Evolutionary conservation across 1,140 invertebrate species (phyloP).

Genomic region (Dolichoris vasculosae): DNA sequence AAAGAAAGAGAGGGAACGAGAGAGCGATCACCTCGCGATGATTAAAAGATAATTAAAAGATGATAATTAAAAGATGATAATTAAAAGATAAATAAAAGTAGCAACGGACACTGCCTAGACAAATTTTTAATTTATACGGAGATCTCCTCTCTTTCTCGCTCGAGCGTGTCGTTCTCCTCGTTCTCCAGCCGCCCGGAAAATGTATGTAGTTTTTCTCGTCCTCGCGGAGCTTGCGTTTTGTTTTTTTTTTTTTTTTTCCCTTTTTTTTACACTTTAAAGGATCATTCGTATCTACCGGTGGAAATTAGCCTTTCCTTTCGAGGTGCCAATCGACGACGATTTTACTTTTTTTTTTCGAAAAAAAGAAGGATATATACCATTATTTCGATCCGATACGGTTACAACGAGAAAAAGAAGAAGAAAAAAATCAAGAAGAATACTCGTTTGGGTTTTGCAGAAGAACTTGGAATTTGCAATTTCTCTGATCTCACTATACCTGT

Average conservation of each 20-base stretch:
- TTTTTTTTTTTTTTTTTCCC: no score
- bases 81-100: background rate
- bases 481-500: constrained; percentile 72
- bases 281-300: background rate
- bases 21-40: no score
- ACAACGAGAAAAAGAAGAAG: constrained; percentile 19
- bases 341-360: constrained; percentile 17
- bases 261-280: no score
- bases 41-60: constrained; percentile 48
- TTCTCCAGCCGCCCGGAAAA: constrained; percentile 44
- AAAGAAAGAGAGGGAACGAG: no score
- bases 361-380: background rate
- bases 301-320: constrained; percentile 23
- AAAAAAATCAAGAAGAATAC: constrained; percentile 16
- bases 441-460: constrained; percentile 47
- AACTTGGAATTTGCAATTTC: constrained; percentile 69
- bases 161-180: background rate
- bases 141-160: constrained; percentile 13
- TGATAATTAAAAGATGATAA: background rate
- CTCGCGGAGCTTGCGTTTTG: background rate
- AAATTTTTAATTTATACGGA: constrained; percentile 25
- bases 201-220: constrained; percentile 24
- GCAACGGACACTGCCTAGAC: constrained; percentile 50
- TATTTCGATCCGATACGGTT: constrained; percentile 15
- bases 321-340: constrained; percentile 46